Evolutionary conservation across 2,113 vertebrate species (phyloP).

Genomic region (Poeciliopsis occidentalis): DNA sequence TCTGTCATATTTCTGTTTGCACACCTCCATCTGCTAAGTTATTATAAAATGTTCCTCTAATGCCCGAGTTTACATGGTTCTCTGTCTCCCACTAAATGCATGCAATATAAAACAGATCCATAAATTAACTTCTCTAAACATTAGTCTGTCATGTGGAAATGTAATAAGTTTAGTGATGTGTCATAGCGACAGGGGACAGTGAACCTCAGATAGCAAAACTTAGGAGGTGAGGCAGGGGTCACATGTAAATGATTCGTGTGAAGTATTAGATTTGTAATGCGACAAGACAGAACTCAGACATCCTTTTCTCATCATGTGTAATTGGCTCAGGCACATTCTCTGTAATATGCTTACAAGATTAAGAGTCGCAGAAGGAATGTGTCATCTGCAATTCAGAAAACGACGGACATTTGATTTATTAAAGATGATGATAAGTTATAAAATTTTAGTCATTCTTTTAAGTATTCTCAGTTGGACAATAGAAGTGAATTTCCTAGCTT

Average conservation of each 20-base stretch:
- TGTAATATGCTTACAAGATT: constrained; percentile 71
- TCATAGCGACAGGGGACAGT: constrained; percentile 20
- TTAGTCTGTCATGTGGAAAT: constrained; percentile 12
- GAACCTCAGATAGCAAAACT: constrained; percentile 26
- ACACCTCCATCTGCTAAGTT: constrained; percentile 6
- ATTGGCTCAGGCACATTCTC: constrained; percentile 68
- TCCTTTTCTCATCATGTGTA: constrained; percentile 70
- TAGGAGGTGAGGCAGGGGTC: constrained; percentile 43
- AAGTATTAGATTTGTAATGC: constrained; percentile 72
- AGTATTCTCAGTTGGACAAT: constrained; percentile 18
- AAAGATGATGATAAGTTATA: constrained; percentile 46
- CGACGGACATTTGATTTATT: constrained; percentile 64
- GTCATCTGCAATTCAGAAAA: constrained; percentile 66
- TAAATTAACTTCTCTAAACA: constrained; percentile 27
- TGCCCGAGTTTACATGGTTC: background rate
- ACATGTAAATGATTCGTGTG: constrained; percentile 65
- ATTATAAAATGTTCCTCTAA: background rate
- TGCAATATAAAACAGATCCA: constrained; percentile 11
- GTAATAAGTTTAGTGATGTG: constrained; percentile 19
- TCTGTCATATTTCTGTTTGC: constrained; percentile 6
- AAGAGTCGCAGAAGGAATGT: constrained; percentile 68
- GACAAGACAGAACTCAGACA: constrained; percentile 71
- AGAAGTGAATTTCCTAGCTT: background rate
- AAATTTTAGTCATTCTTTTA: constrained; percentile 38
- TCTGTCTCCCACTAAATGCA: constrained; percentile 10